Base-by-base conservation (phyloP, 2,888 invertebrate genomes). In the Tipula confusa region DNA sequence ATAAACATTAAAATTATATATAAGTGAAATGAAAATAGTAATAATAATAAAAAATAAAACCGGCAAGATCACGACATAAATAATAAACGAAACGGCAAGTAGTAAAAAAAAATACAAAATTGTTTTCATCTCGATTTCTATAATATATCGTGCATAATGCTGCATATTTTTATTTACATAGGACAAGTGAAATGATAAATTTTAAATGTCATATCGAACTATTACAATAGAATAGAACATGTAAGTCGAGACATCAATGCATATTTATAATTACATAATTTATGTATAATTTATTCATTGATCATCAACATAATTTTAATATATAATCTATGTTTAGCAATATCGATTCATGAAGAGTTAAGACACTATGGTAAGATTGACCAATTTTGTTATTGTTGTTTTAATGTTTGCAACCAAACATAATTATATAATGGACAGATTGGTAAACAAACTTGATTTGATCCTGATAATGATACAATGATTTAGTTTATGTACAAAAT, bases 11-110 rank as follows among this genome's bases (percentile, higher is more conserved):
- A 64, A 64, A 64, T 48, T 48, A 48, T 48, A 48, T 48, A 38
- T 43, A 64, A 64, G 64, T 64, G 24, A 64, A 64, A 64, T 64
- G 9, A 64, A 64, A 64, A 24, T 33, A 33, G 11, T 33, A 33
- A 11, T 33, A 33, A 33, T 64, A 64, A 64, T 24, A 24, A 64
- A 24, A 24, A 64, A 43, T n/a, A 15, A 43, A 43, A 24, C 64
- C 64, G 64, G 64, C 64, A 64, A 64, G 64, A 64, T 64, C 64
- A 64, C 64, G 64, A 64, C 64, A 64, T 64, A 64, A 64, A 64
- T 64, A 64, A 64, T 64, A 64, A 64, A 64, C 64, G 64, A 64
- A 7, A 64, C 4, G 24, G 11, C 24, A 24, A 7, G 13, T n/a
- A 43, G 64, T 24, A 64, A 3, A 24, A 64, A 64, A 24, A 6